Base-by-base conservation (phyloP, 2,888 invertebrate genomes). In the Gandaritis pyraliata region DNA sequence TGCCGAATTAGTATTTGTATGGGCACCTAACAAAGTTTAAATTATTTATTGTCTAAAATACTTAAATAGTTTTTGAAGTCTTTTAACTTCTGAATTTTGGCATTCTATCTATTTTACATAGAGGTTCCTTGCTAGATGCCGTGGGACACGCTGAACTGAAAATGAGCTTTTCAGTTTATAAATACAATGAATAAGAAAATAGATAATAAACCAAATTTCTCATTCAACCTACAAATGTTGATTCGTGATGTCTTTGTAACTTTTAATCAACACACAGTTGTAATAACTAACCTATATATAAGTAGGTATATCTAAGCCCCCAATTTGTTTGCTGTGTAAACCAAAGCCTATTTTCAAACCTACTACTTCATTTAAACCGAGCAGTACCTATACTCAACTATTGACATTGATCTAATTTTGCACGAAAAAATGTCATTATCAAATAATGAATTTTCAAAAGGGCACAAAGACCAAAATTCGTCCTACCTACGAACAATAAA, bases 1-100 rank as follows among this genome's bases (percentile, higher is more conserved):
- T 86, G 85, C 90, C 90, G 90, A 90, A 90, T 90, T 90, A 90
- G 87, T 86, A 81, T 86, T 85, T 33, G 84, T 84, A 85, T 86
- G 87, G 86, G 79, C 77, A 79, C 75, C 73, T 78, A 71, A 69
- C 58, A 52, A 46, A 50, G 58, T 74, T 72, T 72, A 72, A 33
- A 3, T 23, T 33, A 33, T 7, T 73, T 76, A 77, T 72, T 80
- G 73, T 78, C 80, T 77, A 49, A 48, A 45, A 48, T 57, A 53
- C 74, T 76, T 72, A 72, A 77, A 82, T 83, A 85, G 83, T 85
- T 88, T 86, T 87, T 76, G 86, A 86, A 71, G 78, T 81, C 78
- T 86, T 87, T 82, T 78, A 74, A 77, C 75, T 81, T 82, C 79
- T 78, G 74, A 78, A 74, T 75, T 80, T 78, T 76, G 76, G 81